These are phyloP conservation scores for Channallabes apus DNA, from an alignment of 2,797 vertebrate species.

Conservation along the genomic window DNA sequence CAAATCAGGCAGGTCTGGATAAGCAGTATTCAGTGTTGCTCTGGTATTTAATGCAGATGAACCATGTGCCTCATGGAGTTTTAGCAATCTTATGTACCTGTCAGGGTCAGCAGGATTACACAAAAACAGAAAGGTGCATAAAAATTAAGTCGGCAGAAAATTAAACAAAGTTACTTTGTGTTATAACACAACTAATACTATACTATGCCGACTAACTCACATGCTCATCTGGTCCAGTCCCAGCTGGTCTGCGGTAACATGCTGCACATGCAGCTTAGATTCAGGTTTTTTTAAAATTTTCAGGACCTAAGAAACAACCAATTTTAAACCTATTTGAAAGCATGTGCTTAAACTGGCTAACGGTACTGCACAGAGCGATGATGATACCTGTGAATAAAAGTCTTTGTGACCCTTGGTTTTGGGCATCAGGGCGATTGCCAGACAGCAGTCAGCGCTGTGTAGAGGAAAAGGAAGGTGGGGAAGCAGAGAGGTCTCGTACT, in stretches of 20 bases:
- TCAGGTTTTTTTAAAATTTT: slow-evolving; percentile 80
- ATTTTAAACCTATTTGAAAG: slow-evolving; percentile 20
- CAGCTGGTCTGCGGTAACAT: slow-evolving; percentile 80
- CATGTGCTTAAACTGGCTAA: neutral
- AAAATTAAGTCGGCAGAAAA: neutral
- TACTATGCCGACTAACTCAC: slow-evolving; percentile 70
- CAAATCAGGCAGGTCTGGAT: slow-evolving; percentile 80
- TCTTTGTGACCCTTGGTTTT: slow-evolving; percentile 84
- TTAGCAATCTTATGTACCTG: slow-evolving; percentile 83
- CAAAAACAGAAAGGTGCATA: neutral
- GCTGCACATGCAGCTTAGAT: slow-evolving; percentile 77
- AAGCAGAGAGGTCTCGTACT: slow-evolving; percentile 80
- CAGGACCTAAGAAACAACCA: slow-evolving; percentile 79
- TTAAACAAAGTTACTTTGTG: neutral
- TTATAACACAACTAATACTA: slow-evolving; percentile 9
- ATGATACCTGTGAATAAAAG: slow-evolving; percentile 65
- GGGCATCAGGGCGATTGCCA: slow-evolving; percentile 86
- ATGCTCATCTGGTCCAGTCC: slow-evolving; percentile 81
- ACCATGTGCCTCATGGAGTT: slow-evolving; percentile 77
- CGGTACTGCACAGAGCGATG: neutral
- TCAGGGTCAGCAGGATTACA: slow-evolving; percentile 37
- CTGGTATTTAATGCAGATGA: slow-evolving; percentile 76
- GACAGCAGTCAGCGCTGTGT: slow-evolving; percentile 74
- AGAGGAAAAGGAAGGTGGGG: slow-evolving; percentile 86
- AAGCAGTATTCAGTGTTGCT: slow-evolving; percentile 76